These are phyloP conservation scores for Rhopalosiphum padi DNA, from an alignment of 1,140 invertebrate species.

Conservation along the genomic window DNA sequence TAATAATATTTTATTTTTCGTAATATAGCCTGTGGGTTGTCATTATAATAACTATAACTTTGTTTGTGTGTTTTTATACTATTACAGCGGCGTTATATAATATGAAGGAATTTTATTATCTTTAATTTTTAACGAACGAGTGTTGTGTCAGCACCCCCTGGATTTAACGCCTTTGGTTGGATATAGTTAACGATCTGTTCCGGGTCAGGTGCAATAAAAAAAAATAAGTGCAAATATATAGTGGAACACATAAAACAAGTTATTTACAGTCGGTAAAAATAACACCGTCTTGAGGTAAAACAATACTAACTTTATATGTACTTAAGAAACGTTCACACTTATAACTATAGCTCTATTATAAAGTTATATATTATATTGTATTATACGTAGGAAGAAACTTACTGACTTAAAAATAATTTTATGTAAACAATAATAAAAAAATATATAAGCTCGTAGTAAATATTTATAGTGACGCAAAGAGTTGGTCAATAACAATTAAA, in stretches of 20 bases:
- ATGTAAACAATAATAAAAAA: background rate
- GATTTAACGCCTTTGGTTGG: background rate
- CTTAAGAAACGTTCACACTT: background rate
- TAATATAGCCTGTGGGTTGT: background rate
- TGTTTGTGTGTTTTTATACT: background rate
- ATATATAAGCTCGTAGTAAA: background rate
- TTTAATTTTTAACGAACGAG: slow-evolving; percentile 35
- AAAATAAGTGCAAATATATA: background rate
- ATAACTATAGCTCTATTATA: background rate
- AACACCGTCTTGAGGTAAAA: slow-evolving; percentile 7
- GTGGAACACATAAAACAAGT: background rate
- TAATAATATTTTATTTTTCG: background rate
- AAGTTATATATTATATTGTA: background rate
- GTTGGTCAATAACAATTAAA: slow-evolving; percentile 1
- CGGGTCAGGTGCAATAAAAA: background rate
- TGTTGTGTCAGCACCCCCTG: background rate
- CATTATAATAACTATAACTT: background rate
- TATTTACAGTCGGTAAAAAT: slow-evolving; percentile 29
- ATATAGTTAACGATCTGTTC: slow-evolving; percentile 29
- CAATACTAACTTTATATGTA: background rate
- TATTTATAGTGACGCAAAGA: background rate
- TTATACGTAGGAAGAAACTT: background rate
- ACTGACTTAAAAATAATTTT: background rate
- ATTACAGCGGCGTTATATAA: background rate
- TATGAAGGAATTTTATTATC: background rate